These are phyloP conservation scores for Plagiodera versicolora DNA, from an alignment of 2,888 invertebrate species.

Conservation along the genomic window DNA sequence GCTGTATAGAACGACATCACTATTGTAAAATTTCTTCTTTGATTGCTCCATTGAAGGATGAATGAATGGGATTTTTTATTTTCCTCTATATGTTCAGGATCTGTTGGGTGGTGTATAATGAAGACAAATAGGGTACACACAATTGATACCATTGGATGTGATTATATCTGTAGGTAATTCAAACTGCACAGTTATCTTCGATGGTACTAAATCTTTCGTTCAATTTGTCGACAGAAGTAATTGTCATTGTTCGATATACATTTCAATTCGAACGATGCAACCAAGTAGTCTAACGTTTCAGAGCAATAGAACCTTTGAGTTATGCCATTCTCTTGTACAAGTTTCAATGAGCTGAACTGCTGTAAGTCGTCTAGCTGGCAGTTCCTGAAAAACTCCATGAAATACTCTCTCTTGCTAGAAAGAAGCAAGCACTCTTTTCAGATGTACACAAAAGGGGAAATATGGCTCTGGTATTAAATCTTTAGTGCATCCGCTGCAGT, in stretches of 20 bases:
- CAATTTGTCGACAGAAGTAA: background rate
- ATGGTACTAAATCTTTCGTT: no score
- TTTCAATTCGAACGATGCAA: background rate
- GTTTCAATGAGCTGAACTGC: conserved; percentile 1
- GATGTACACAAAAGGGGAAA: conserved; percentile 39
- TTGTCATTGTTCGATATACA: background rate
- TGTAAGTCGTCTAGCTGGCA: conserved; percentile 1
- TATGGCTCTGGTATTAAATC: conserved; percentile 45
- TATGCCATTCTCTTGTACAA: background rate
- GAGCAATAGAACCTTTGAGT: background rate
- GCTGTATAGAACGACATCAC: no score
- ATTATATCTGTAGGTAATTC: no score
- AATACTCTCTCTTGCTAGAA: background rate
- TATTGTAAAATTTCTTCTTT: no score
- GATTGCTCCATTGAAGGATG: no score
- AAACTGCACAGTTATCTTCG: no score
- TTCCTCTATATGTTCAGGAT: no score
- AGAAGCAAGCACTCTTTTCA: conserved; percentile 35
- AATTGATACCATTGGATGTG: no score
- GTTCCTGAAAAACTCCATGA: background rate
- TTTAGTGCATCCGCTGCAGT: conserved; percentile 44
- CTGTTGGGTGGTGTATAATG: no score
- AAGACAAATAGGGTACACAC: no score
- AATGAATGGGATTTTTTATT: no score
- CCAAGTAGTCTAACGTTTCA: background rate